Base-by-base conservation (phyloP, 2,113 vertebrate species). In the Carassius carassius region DNA sequence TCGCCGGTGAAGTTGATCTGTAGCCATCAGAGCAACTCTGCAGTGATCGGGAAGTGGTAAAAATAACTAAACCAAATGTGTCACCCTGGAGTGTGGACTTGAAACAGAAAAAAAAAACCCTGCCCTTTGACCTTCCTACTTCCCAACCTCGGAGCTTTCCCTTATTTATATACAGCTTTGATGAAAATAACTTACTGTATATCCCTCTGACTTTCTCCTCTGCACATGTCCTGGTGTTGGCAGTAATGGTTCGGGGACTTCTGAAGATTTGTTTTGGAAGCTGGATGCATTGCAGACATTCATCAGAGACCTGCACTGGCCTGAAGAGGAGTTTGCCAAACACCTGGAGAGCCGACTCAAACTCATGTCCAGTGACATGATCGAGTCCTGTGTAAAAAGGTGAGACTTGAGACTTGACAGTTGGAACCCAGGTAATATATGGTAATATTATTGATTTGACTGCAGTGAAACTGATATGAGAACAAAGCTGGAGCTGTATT, bases 301-400 rank as follows among this genome's bases (percentile, higher is more conserved):
- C 92, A 99, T 99, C 89, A 94, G 95, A 88, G 98, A 99, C 89
- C 95, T 99, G 63, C 98, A 99, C 91, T 99, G 98, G 98, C 98
- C 98, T 0, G 98, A 99, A 86, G 98, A 99, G 92, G 98, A 99
- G 94, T 99, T 99, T 90, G 96, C 96, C n/a, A 99, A 99, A 83
- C 98, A 99, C 91, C 92, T 99, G 78, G 98, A 99, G 90, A 98
- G 95, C 72, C 96, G 98, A 62, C 95, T 99, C 56, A 99, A 99
- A 92, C 94, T 99, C 47, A 99, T 99, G 98, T 98, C 98, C 8
- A 99, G 98, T 82, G 98, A 99, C 92, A 99, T 99, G 98, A 99
- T 99, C 0, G 98, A 99, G 88, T 99, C 98, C 69, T 99, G 98
- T 70, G 95, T 99, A 47, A 99, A 99, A 91, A 95, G 98, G 98